Conservation (phyloP, 1,140 invertebrate genomes). For the Drosophila dunni region DNA sequence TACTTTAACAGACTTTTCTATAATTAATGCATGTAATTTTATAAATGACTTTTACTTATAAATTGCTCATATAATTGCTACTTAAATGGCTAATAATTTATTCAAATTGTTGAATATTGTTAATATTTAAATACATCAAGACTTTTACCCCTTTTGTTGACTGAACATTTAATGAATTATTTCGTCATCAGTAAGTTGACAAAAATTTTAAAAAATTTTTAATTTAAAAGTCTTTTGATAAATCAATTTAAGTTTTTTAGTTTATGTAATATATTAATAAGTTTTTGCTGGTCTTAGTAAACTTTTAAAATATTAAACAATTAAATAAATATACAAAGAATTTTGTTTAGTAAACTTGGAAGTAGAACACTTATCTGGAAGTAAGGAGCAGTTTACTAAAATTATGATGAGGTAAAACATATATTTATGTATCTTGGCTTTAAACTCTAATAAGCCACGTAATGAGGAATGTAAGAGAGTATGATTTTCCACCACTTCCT, state of each 20-base stretch:
- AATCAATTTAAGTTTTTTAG: too few species aligned
- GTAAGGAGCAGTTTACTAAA: too few species aligned
- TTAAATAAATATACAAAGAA: too few species aligned
- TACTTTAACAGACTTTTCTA: neutral
- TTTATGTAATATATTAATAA: too few species aligned
- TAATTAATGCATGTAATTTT: constrained; percentile 3
- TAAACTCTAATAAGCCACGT: constrained; percentile 7
- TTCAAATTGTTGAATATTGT: constrained; percentile 7
- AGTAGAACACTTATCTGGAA: neutral
- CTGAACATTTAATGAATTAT: neutral
- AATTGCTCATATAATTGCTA: neutral
- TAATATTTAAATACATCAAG: neutral
- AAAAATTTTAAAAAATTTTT: neutral
- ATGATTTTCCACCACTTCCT: neutral
- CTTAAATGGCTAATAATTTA: neutral
- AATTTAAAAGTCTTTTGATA: too few species aligned
- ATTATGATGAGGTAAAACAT: neutral
- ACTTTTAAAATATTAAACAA: too few species aligned
- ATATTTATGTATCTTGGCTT: neutral
- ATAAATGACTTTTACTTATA: neutral
- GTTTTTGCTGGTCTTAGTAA: too few species aligned
- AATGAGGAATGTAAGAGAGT: constrained; percentile 6
- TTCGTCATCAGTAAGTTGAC: neutral
- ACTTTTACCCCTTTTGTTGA: neutral
- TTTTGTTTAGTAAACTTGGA: too few species aligned